Evolutionary conservation across 2,888 invertebrate species (phyloP), one percentile per base, ranked within the genome.

Genomic region (Idaea biselata): DNA sequence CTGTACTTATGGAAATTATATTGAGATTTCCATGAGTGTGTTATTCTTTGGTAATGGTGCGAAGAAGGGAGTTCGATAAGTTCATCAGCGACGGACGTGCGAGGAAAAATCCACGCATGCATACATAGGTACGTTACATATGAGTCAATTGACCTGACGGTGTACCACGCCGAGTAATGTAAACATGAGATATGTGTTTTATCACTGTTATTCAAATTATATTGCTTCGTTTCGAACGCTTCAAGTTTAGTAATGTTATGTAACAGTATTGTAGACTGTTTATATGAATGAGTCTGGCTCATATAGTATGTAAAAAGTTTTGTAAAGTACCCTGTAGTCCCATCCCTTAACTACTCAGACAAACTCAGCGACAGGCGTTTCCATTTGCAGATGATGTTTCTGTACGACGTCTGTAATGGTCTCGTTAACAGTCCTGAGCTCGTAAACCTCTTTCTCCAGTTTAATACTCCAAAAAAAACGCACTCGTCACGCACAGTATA

Each of bases 101-200:
- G 33, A 64, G 63, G 63, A 67, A 64, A 64, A 62, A 67, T 64
- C 58, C 59, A 58, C 58, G 53, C 25, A 44, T 8, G 44, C 44
- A 25, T 25, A 25, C 25, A 25, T 25, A 25, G 25, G 25, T 25
- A 25, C 25, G 44, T 14, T 11, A 32, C 44, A 44, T 44, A 44
- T 44, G 44, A 44, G 8, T 44, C 44, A 44, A 11, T 44, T 44
- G 44, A 44, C 44, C 44, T 44, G 44, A 44, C 44, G 11, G 14
- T 14, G 11, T 44, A 44, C 14, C 44, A 14, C 14, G 14, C 44
- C 44, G 14, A 44, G 44, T 44, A 44, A 44, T 44, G 11, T 44
- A 44, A 44, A 44, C 44, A 44, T 14, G 7, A 44, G 44, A 44
- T 44, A 44, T 44, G 44, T 44, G 8, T 44, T 44, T 14, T 44